Evolutionary conservation across 2,888 invertebrate genomes (phyloP), one percentile per base, ranked within the genome.

Genomic region (Enchytraeus crypticus): DNA sequence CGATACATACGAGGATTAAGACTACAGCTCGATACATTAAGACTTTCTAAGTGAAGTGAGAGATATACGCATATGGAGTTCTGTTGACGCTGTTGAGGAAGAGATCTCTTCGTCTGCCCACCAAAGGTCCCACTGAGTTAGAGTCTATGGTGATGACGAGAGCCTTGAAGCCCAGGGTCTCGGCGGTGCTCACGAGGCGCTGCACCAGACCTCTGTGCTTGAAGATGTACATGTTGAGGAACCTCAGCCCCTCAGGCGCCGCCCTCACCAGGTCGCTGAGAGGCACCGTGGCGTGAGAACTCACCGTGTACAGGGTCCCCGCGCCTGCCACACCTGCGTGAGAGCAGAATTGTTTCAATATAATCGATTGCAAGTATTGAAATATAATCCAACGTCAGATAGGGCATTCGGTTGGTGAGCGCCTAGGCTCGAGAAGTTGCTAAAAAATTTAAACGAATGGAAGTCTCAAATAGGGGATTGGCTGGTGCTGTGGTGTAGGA

Each of bases 221-320:
- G 90, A 90, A 1, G 68, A 95, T 87, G 75, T 93, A 95, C 0
- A 95, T 83, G 79, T 96, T 92, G 76, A 92, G 91, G 91, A 92
- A 93, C 75, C 89, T 89, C 23, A 85, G 81, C 0, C 85, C 86
- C 2, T 66, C 71, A 2, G 71, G 70, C 11, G 38, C 18, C 8
- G 38, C 38, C 18, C 18, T 38, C 11, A 18, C 38, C 38, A 38
- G 11, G 38, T 38, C 38, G 8, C 18, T 18, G 38, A 38, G 18
- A 14, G 18, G 11, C 8, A 8, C 11, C 18, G 38, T 38, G 11
- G 38, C 38, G 38, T 38, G 18, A 8, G 18, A 14, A 18, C 38
- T 38, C 38, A 38, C 18, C 11, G 38, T 38, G 38, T 38, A 38
- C 18, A 38, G 8, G 18, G 38, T 38, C 38, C 18, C 38, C 8